Base-by-base conservation (phyloP, 1,140 invertebrate genomes). In the Carcinoscorpius rotundicauda region DNA sequence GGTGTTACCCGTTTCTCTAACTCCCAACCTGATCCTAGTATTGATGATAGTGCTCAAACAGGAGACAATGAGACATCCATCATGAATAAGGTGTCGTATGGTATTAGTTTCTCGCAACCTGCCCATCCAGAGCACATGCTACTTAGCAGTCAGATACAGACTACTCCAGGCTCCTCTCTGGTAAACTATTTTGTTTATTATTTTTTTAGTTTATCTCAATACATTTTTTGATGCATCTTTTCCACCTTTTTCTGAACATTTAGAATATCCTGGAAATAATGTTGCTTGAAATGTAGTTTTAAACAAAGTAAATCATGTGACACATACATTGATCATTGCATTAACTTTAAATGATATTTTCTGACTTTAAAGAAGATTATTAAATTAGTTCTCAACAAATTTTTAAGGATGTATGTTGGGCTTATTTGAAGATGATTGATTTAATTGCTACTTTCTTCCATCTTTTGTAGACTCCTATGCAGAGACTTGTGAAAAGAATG, bases 401-500 rank as follows among this genome's bases (percentile, higher is more conserved):
- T 29, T 29, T 29, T 29, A 29, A 29, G 29, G 0, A 29, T 29
- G 29, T 29, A 1, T 29, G 29, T 29, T 29, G 29, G 29, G 29
- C 29, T 29, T 29, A 29, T 29, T 29, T 29, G 29, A 29, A 29
- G 53, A 55, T 55, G 53, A n/a, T n/a, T 0, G n/a, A 55, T n/a
- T n/a, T 55, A 8, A 55, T 8, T 55, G 6, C 6, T n/a, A 55
- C 53, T 55, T n/a, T 8, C 6, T 1, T 55, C 53, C 6, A n/a
- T 78, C 76, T 52, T 73, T 82, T 81, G 55, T 73, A 78, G 73
- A 86, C 83, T 66, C 82, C 84, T 58, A 83, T 90, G 74, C 86
- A 92, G 75, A 85, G 85, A 72, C 79, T 96, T 66, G 90, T 94
- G 51, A 85, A 87, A 59, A 83, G 93, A 69, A 91, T 97, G 89